Evolutionary conservation across 2,113 vertebrate species (phyloP).

Genomic region (Holacanthus passer): DNA sequence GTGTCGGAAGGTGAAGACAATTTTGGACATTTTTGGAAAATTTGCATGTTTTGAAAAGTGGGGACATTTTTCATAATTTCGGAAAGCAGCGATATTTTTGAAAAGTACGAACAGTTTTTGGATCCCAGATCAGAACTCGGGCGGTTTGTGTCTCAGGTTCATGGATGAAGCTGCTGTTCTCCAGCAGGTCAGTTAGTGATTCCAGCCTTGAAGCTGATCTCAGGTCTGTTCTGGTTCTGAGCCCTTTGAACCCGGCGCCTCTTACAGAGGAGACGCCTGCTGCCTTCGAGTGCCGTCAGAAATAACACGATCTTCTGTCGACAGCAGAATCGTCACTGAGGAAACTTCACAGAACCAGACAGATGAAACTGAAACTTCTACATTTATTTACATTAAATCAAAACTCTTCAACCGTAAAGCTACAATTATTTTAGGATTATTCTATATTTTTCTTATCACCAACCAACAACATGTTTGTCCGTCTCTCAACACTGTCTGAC

Average conservation of each 20-base stretch:
- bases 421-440: no score
- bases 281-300: conserved; percentile 28
- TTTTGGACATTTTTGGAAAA: no score
- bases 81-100: no score
- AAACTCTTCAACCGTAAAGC: no score
- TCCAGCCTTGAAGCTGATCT: background rate
- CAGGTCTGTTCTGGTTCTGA: conserved; percentile 10
- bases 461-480: no score
- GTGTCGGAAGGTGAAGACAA: no score
- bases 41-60: background rate
- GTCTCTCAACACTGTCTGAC: no score
- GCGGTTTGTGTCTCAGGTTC: background rate
- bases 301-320: conserved; percentile 2
- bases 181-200: conserved; percentile 36
- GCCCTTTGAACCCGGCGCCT: conserved; percentile 17
- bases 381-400: no score
- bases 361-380: no score
- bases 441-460: no score
- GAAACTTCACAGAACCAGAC: no score
- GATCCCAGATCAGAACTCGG: background rate
- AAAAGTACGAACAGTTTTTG: background rate
- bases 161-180: background rate
- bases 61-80: background rate
- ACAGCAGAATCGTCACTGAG: no score
- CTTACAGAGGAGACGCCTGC: conserved; percentile 40